phyloP scores from a whole-genome alignment of 2,797 vertebrate genomes.

The Macroramphosus scolopax region DNA sequence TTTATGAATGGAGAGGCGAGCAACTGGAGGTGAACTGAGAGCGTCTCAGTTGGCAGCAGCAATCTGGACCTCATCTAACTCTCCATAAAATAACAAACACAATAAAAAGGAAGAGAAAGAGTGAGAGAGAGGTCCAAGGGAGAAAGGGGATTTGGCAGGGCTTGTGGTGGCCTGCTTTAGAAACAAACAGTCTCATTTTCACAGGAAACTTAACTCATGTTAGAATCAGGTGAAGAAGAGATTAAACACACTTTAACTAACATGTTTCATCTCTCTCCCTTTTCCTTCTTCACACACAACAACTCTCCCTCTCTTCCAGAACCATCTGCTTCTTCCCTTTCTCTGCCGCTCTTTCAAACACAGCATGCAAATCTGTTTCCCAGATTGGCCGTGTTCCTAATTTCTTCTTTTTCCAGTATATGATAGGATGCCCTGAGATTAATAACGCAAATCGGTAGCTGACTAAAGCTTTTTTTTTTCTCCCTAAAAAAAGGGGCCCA shows the following conservation, averaged over 20 bases:
- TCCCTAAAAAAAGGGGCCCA: too few relatives aligned
- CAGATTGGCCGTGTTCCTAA: constrained; percentile 60
- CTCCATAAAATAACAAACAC: constrained; percentile 69
- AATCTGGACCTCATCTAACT: constrained; percentile 68
- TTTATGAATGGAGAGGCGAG: constrained; percentile 66
- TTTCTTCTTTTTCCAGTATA: constrained; percentile 82
- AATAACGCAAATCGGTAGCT: constrained; percentile 81
- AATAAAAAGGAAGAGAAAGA: constrained; percentile 57
- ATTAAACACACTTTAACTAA: not conserved
- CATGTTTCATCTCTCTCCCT: not conserved
- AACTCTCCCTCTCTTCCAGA: constrained; percentile 20
- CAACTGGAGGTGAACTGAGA: constrained; percentile 66
- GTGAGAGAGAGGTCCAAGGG: constrained; percentile 42
- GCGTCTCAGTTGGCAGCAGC: constrained; percentile 71
- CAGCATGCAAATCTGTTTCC: constrained; percentile 46
- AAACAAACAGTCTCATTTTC: constrained; percentile 70
- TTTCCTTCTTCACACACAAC: constrained; percentile 14
- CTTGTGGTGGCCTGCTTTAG: constrained; percentile 57
- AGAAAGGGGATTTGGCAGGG: constrained; percentile 58
- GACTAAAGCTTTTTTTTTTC: constrained; percentile 81
- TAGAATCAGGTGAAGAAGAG: constrained; percentile 18
- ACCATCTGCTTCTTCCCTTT: constrained; percentile 19
- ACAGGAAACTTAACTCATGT: constrained; percentile 47
- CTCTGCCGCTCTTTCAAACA: constrained; percentile 38
- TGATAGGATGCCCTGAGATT: constrained; percentile 86